Conservation (phyloP, 2,113 vertebrate genomes). For the Platichthys stellatus region DNA sequence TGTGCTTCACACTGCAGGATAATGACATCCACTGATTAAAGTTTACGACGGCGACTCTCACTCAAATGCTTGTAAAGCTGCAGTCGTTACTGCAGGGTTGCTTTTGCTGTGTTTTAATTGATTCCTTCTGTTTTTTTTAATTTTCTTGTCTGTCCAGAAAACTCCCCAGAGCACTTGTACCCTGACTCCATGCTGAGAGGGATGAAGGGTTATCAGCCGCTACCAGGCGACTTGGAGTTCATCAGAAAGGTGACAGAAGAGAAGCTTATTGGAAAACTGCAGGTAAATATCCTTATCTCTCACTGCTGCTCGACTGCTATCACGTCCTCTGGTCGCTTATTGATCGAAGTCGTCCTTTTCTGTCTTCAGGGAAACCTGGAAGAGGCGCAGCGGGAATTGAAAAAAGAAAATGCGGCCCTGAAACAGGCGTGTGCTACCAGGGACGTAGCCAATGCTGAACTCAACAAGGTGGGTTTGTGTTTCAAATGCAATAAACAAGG, state of each 20-base stretch:
- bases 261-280: slow-evolving; percentile 49
- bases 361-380: slow-evolving; percentile 59
- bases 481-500: background rate
- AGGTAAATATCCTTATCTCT: slow-evolving; percentile 52
- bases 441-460: slow-evolving; percentile 30
- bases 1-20: background rate
- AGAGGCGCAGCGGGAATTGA: slow-evolving; percentile 37
- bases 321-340: too few species aligned
- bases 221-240: slow-evolving; percentile 67
- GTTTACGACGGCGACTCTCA: background rate
- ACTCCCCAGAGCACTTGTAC: background rate
- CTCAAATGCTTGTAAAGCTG: background rate
- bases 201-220: slow-evolving; percentile 75
- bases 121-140: background rate
- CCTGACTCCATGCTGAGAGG: slow-evolving; percentile 65
- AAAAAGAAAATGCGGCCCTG: slow-evolving; percentile 24
- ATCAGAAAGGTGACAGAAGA: slow-evolving; percentile 62
- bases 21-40: background rate
- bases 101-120: background rate
- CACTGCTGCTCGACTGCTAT: too few species aligned
- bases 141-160: background rate
- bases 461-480: slow-evolving; percentile 50
- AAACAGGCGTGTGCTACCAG: slow-evolving; percentile 27
- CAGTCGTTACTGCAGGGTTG: background rate
- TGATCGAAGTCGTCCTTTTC: background rate